phyloP scores from a whole-genome alignment of 2,797 vertebrate species.

The Pseudochromis fuscus region DNA sequence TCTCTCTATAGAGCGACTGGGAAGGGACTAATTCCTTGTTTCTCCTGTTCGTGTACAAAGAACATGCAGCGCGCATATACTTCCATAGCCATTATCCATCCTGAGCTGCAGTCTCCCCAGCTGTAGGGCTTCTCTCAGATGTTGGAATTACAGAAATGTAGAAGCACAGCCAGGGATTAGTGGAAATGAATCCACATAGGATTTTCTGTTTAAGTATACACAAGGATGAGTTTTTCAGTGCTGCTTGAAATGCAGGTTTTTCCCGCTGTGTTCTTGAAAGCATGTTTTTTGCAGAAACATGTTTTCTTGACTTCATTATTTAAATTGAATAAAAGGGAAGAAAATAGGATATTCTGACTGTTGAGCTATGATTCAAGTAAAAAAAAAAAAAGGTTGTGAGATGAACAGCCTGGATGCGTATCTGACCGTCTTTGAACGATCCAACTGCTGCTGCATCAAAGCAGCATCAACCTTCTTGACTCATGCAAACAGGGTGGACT shows the following conservation, averaged over 20 bases:
- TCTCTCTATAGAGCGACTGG: slow-evolving; percentile 35
- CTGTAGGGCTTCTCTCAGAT: slow-evolving; percentile 63
- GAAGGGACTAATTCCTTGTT: slow-evolving; percentile 62
- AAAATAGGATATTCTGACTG: not conserved
- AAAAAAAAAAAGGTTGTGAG: slow-evolving; percentile 1
- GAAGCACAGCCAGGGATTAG: slow-evolving; percentile 69
- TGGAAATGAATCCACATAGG: slow-evolving; percentile 66
- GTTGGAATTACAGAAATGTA: slow-evolving; percentile 63
- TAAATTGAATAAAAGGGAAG: slow-evolving; percentile 7
- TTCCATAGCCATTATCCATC: slow-evolving; percentile 63
- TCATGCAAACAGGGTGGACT: slow-evolving; percentile 6
- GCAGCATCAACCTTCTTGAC: slow-evolving; percentile 19
- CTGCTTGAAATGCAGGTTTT: slow-evolving; percentile 45
- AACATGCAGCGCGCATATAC: slow-evolving; percentile 8
- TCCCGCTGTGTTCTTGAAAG: slow-evolving; percentile 23
- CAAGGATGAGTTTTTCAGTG: slow-evolving; percentile 37
- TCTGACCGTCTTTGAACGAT: slow-evolving; percentile 28
- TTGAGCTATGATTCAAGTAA: not conserved
- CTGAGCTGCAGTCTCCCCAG: slow-evolving; percentile 43
- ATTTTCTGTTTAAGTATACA: slow-evolving; percentile 51
- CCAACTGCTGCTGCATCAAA: slow-evolving; percentile 13
- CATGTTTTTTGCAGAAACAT: slow-evolving; percentile 12
- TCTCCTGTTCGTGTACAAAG: slow-evolving; percentile 56
- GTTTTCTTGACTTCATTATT: slow-evolving; percentile 34
- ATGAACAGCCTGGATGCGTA: not conserved